Evolutionary conservation across 2,888 invertebrate species (phyloP).

Genomic region (Boloria euphrosyne): DNA sequence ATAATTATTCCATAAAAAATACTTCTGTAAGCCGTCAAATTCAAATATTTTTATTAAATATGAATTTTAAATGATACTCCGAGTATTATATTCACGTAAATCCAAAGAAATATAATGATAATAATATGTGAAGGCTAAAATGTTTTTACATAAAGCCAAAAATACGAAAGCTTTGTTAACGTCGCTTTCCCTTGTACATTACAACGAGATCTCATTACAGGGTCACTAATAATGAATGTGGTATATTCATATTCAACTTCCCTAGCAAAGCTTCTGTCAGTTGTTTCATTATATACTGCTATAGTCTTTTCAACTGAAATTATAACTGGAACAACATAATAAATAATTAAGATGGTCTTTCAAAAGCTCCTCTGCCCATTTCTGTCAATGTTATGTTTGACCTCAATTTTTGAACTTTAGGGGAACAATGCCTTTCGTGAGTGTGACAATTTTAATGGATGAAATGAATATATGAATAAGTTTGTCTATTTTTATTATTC

Average conservation of each 20-base stretch:
- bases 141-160: not conserved
- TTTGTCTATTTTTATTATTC: too few relatives aligned
- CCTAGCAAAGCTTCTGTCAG: constrained; percentile 18
- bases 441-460: too few relatives aligned
- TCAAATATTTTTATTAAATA: too few relatives aligned
- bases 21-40: too few relatives aligned
- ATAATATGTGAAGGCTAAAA: not conserved
- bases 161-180: not conserved
- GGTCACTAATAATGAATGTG: constrained; percentile 26
- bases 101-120: too few relatives aligned
- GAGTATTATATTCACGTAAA: too few relatives aligned
- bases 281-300: constrained; percentile 21
- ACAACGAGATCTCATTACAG: constrained; percentile 24
- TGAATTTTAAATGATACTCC: too few relatives aligned
- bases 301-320: constrained; percentile 14
- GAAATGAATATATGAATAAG: too few relatives aligned
- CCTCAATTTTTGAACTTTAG: not conserved
- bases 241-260: constrained; percentile 23
- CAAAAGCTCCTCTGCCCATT: not conserved
- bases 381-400: not conserved
- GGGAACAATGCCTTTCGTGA: too few relatives aligned
- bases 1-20: too few relatives aligned
- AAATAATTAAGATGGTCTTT: constrained; percentile 15
- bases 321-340: constrained; percentile 1
- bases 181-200: constrained; percentile 14